Conservation (phyloP, 2,797 vertebrate species). For the Phoebastria nigripes region DNA sequence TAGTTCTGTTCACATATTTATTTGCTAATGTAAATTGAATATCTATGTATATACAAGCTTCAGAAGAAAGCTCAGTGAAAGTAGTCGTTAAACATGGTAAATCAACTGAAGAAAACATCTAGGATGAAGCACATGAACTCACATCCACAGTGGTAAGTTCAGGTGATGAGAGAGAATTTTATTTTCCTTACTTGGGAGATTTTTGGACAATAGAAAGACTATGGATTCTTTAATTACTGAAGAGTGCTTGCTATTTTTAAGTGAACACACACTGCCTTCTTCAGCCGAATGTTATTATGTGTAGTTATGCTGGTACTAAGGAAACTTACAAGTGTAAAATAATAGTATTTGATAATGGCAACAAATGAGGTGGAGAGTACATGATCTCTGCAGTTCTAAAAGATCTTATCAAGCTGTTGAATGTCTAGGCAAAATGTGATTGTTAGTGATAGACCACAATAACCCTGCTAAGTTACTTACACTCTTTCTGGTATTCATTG, state of each 20-base stretch:
- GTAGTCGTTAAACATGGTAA: neutral
- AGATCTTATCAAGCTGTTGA: neutral
- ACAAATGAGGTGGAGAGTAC: neutral
- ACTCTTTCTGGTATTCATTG: neutral
- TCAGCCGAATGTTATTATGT: neutral
- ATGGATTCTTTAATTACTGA: neutral
- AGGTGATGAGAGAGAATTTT: neutral
- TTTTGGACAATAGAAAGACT: neutral
- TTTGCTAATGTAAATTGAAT: neutral
- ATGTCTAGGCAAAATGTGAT: neutral
- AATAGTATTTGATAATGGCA: neutral
- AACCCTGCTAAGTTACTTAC: neutral
- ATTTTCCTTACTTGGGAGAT: neutral
- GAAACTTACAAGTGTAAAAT: neutral
- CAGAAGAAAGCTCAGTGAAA: neutral
- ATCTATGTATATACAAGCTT: neutral
- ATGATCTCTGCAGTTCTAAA: neutral
- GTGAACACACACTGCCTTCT: neutral
- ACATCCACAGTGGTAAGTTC: neutral
- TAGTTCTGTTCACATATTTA: neutral
- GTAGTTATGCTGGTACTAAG: neutral
- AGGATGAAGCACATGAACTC: neutral
- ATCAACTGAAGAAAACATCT: neutral
- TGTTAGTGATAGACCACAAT: neutral
- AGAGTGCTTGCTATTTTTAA: neutral